Base-by-base conservation (phyloP, 1,140 invertebrate species). In the Drosophila equinoxialis region DNA sequence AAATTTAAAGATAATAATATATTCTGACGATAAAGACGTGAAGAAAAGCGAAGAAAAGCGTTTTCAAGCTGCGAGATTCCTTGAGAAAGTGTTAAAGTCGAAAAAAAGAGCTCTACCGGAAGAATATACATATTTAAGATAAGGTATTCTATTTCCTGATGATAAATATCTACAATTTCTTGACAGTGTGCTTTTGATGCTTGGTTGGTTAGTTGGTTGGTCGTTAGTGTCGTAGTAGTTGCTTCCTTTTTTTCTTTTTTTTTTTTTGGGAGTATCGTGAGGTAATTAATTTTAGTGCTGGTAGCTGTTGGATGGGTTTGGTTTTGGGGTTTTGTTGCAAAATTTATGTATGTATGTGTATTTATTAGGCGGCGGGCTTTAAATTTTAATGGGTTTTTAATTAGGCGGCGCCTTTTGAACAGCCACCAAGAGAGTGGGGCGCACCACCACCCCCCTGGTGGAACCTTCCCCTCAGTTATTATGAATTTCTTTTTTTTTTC, bases 371-470 rank as follows among this genome's bases (percentile, higher is more conserved):
- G 75, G 72, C 73, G 51, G 39, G 83, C 72, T 77, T 86, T 82
- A 83, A 81, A 55, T 87, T 87, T 82, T 87, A 86, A 86, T 86
- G 83, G 79, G 64, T 86, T 86, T 86, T 87, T 86, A 86, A 86
- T 86, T 87, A 82, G 83, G 67, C 79, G 79, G 83, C 68, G 61
- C 64, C 68, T 57, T 87, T 86, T 86, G 75, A 85, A 45, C 60
- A 64, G 30, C 42, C 13, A 48, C 11, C 57, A 65, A 55, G 45
- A 59, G 30, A 30, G 30, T 30, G 30, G 5, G 6, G 30, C 30
- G 30, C 30, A 65, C 65, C 30, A 42, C 57, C 48, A 54, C 45
- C 58, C 14, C 26, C 37, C n/a, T 6, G 0, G 11, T 2, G 8
- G 6, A n/a, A 60, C 13, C 45, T 51, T 51, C 30, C 6, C 30